phyloP scores from a whole-genome alignment of 2,797 vertebrate genomes.

The Gorsachius magnificus region DNA sequence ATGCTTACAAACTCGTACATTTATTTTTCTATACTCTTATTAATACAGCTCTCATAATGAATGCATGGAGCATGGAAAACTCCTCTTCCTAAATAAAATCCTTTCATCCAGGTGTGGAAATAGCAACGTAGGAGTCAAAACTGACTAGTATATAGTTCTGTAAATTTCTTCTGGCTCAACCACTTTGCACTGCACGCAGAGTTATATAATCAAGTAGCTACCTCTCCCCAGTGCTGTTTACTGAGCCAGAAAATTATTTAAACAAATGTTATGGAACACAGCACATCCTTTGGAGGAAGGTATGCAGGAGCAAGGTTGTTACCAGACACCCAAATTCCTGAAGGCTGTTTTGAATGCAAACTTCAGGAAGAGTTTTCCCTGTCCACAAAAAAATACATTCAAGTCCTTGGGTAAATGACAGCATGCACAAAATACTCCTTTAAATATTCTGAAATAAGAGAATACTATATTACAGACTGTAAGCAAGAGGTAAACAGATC shows the following conservation, averaged over 20 bases:
- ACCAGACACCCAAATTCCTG: background rate
- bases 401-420: background rate
- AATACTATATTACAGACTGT: background rate
- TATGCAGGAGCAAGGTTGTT: background rate
- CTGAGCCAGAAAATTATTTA: background rate
- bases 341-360: background rate
- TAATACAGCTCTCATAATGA: background rate
- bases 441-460: background rate
- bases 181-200: background rate
- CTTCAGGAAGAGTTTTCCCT: background rate
- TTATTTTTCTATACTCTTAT: background rate
- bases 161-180: background rate
- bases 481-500: background rate
- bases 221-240: background rate
- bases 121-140: background rate
- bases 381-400: background rate
- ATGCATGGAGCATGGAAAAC: background rate
- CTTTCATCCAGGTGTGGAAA: background rate
- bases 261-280: background rate
- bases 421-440: background rate
- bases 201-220: background rate
- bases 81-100: background rate
- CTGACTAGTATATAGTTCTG: background rate
- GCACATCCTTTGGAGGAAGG: background rate
- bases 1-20: background rate